phyloP scores from a whole-genome alignment of 2,888 invertebrate species.

The Lamellibrachia columna region DNA sequence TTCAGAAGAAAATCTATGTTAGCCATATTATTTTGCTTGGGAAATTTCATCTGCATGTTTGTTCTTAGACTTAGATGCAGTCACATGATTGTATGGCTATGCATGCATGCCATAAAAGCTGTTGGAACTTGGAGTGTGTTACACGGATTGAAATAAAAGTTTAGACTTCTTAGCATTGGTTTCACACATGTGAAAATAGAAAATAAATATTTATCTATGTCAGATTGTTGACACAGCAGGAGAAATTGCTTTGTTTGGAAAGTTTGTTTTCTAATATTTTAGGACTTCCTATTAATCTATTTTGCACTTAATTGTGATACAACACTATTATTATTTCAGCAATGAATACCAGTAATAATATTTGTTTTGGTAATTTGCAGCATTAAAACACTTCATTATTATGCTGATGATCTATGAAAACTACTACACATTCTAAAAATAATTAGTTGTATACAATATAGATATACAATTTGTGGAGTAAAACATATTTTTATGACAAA shows the following conservation, averaged over 20 bases:
- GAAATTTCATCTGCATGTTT: neutral
- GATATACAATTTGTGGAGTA: neutral
- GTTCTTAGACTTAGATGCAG: neutral
- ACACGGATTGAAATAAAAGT: neutral
- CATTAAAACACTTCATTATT: neutral
- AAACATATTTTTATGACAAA: neutral
- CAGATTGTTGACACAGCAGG: neutral
- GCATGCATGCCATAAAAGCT: neutral
- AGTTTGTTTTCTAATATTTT: too few relatives aligned
- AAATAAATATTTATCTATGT: neutral
- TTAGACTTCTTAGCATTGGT: neutral
- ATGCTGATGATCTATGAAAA: neutral
- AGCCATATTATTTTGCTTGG: neutral
- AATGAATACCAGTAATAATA: neutral
- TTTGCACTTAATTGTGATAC: too few relatives aligned
- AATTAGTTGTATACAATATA: neutral
- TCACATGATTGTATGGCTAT: neutral
- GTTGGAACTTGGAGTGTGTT: neutral
- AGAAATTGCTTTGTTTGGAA: too few relatives aligned
- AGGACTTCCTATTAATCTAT: too few relatives aligned
- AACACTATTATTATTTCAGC: neutral
- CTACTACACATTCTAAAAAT: neutral
- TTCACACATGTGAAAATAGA: neutral
- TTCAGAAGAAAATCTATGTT: too few relatives aligned
- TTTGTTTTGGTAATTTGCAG: neutral